Evolutionary conservation across 2,797 vertebrate genomes (phyloP).

Genomic region (Petrocephalus sullivani): DNA sequence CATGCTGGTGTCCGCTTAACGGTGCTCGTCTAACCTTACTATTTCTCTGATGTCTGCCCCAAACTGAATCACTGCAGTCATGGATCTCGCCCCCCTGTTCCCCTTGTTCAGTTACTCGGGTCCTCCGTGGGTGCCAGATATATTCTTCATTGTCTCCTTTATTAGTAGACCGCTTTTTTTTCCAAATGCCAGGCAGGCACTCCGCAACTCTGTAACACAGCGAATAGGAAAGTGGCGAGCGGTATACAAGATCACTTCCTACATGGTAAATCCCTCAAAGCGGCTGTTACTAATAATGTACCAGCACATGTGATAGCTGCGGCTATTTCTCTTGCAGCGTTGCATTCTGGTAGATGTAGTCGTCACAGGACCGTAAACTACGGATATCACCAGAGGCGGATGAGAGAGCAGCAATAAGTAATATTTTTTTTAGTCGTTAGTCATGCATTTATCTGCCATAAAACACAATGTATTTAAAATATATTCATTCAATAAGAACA

Average conservation of each 20-base stretch:
- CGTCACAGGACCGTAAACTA: not conserved
- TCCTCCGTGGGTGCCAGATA: slow-evolving; percentile 37
- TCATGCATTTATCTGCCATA: not conserved
- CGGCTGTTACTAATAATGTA: slow-evolving; percentile 57
- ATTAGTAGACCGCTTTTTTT: not conserved
- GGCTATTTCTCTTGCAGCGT: slow-evolving; percentile 31
- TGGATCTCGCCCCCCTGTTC: slow-evolving; percentile 34
- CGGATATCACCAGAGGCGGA: not conserved
- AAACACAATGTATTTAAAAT: not conserved
- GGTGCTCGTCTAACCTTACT: slow-evolving; percentile 36
- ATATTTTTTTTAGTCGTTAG: not conserved
- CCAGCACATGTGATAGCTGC: slow-evolving; percentile 31
- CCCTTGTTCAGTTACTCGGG: slow-evolving; percentile 39
- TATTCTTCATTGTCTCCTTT: slow-evolving; percentile 30
- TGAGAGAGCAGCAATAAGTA: not conserved
- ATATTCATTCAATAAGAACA: not conserved
- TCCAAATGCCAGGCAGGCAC: slow-evolving; percentile 32
- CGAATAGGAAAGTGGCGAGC: slow-evolving; percentile 32
- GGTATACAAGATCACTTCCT: slow-evolving; percentile 21
- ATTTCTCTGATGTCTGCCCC: slow-evolving; percentile 2
- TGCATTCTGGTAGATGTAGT: slow-evolving; percentile 61
- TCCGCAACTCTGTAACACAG: slow-evolving; percentile 42
- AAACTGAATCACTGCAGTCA: slow-evolving; percentile 37
- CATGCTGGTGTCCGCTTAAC: slow-evolving; percentile 22
- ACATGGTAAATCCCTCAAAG: slow-evolving; percentile 46